These are phyloP conservation scores for Pharmacophagus antenor DNA, from an alignment of 2,888 invertebrate species.

Conservation along the genomic window DNA sequence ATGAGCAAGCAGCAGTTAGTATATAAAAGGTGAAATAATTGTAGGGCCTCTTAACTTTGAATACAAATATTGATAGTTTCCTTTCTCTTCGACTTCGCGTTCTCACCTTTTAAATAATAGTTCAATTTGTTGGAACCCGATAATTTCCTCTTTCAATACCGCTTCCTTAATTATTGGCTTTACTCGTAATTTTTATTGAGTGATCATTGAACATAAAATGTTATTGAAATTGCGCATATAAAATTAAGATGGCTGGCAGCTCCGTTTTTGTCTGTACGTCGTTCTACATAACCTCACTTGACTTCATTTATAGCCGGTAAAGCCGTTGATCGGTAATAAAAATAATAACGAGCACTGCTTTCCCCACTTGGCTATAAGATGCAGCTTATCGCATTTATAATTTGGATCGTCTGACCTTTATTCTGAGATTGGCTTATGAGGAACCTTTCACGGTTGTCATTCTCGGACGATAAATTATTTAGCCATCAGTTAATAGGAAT, in stretches of 20 bases:
- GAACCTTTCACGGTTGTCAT: slow-evolving; percentile 33
- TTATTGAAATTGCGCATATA: slow-evolving; percentile 27
- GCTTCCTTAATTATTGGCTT: slow-evolving; percentile 23
- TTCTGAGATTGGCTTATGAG: slow-evolving; percentile 31
- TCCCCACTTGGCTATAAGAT: slow-evolving; percentile 39
- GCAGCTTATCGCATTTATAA: slow-evolving; percentile 32
- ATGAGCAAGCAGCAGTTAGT: no score
- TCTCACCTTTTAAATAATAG: slow-evolving; percentile 21
- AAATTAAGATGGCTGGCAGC: slow-evolving; percentile 30
- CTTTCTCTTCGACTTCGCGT: slow-evolving; percentile 2
- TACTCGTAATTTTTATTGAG: slow-evolving; percentile 23
- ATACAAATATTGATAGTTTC: slow-evolving; percentile 15
- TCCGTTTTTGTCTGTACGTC: slow-evolving; percentile 31
- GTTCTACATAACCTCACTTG: slow-evolving; percentile 29
- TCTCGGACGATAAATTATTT: slow-evolving; percentile 22
- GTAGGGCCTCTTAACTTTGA: not conserved
- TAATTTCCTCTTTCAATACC: slow-evolving; percentile 5
- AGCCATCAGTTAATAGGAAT: slow-evolving; percentile 15
- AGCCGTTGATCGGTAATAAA: slow-evolving; percentile 47
- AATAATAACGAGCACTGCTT: slow-evolving; percentile 46
- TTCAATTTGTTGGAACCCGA: slow-evolving; percentile 16
- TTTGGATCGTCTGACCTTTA: slow-evolving; percentile 36
- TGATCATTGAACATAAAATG: slow-evolving; percentile 25
- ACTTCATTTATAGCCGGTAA: slow-evolving; percentile 31
- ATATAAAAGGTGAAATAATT: no score